Percentiles rank a stretch among this genome's conserved stretches.
Evolutionary conservation across 2,797 vertebrate species (phyloP).

Genomic region (Malurus splendens): DNA sequence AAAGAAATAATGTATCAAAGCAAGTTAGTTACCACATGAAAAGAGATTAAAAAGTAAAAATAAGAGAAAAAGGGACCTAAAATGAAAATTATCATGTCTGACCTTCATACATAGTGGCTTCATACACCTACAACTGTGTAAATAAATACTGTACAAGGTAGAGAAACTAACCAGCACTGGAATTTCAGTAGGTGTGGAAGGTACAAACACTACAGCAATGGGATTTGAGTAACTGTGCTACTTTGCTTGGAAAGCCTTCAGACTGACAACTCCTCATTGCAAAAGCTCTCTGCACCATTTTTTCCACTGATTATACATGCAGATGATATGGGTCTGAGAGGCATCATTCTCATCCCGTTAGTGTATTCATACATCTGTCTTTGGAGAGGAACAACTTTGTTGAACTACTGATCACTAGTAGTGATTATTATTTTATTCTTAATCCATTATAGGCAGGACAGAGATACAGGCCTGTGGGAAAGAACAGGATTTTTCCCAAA

Average conservation of each 20-base stretch:
- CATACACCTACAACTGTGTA: accelerated
- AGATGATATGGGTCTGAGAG: not conserved
- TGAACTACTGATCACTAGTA: not conserved
- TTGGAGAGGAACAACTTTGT: not conserved
- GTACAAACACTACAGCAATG: not conserved
- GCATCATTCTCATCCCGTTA: not conserved
- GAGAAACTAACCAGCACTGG: not conserved
- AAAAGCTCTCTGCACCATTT: not conserved
- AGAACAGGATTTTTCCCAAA: accelerated
- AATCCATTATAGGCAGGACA: not conserved
- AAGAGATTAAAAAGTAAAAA: not conserved
- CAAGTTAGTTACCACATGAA: not conserved
- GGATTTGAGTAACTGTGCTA: not conserved
- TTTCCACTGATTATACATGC: not conserved
- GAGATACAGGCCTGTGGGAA: not conserved
- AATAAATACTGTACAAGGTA: not conserved
- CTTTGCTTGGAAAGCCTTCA: not conserved
- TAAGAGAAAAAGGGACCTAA: not conserved
- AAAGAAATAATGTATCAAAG: not conserved
- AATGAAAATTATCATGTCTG: not conserved
- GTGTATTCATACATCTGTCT: not conserved
- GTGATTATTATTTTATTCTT: not conserved
- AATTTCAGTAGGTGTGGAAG: not conserved
- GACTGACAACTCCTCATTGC: not conserved
- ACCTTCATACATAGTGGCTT: not conserved